Conservation (phyloP, 1,140 invertebrate species). For the Lithobius niger region DNA sequence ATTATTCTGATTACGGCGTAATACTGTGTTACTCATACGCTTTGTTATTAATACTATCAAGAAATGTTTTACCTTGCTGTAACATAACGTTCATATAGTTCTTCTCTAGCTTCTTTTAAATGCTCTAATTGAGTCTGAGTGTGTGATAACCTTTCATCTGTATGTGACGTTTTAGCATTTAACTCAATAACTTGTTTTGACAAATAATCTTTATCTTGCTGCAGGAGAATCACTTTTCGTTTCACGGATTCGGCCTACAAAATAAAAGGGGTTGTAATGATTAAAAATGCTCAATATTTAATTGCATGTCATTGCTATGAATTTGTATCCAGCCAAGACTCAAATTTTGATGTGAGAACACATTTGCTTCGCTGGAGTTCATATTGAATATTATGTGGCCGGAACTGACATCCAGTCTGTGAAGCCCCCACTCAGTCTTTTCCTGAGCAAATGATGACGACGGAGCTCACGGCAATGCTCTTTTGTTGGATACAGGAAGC, state of each 20-base stretch:
- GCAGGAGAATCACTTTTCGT: conserved; percentile 28
- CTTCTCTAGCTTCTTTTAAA: conserved; percentile 29
- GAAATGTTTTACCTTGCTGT: conserved; percentile 24
- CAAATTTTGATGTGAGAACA: too few species aligned
- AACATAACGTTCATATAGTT: conserved; percentile 36
- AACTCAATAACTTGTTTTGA: conserved; percentile 28
- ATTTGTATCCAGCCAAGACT: too few species aligned
- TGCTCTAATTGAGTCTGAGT: conserved; percentile 27
- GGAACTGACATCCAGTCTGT: too few species aligned
- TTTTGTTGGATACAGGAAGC: too few species aligned
- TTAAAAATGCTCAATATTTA: too few species aligned
- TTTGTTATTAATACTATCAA: neutral
- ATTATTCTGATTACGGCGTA: conserved; percentile 5
- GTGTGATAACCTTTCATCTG: conserved; percentile 28
- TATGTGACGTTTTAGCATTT: conserved; percentile 22
- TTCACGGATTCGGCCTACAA: conserved; percentile 12
- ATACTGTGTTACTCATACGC: neutral
- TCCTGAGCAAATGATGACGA: too few species aligned
- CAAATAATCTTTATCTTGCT: conserved; percentile 35
- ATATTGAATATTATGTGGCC: too few species aligned
- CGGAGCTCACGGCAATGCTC: too few species aligned
- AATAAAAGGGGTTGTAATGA: too few species aligned
- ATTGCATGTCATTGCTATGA: too few species aligned
- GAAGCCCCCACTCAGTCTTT: too few species aligned
- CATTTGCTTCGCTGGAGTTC: too few species aligned